Evolutionary conservation across 2,797 vertebrate species (phyloP).

Genomic region (Centroberyx gerrardi): DNA sequence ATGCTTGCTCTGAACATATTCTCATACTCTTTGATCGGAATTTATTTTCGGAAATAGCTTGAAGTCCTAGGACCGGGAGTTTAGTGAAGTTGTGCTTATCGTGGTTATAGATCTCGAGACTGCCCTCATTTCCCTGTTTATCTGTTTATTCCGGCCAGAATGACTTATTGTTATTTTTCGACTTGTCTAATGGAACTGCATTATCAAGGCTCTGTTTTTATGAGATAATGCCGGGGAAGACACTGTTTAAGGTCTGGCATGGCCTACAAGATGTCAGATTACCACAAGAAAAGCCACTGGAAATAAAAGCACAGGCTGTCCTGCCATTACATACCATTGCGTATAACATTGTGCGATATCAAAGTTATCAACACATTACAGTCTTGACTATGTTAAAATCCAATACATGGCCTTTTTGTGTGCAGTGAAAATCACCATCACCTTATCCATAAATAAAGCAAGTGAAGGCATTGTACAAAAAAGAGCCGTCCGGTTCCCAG

Average conservation of each 20-base stretch:
- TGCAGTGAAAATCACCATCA: slow-evolving; percentile 59
- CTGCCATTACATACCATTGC: slow-evolving; percentile 42
- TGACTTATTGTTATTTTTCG: slow-evolving; percentile 69
- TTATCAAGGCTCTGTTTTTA: slow-evolving; percentile 77
- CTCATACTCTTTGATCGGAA: slow-evolving; percentile 67
- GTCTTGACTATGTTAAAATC: slow-evolving; percentile 57
- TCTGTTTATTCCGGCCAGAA: slow-evolving; percentile 67
- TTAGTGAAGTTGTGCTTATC: slow-evolving; percentile 55
- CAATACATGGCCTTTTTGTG: slow-evolving; percentile 46
- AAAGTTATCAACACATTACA: slow-evolving; percentile 69
- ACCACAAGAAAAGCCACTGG: slow-evolving; percentile 61
- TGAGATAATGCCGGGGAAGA: slow-evolving; percentile 74
- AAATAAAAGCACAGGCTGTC: slow-evolving; percentile 67
- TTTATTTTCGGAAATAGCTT: slow-evolving; percentile 57
- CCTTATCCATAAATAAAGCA: slow-evolving; percentile 71
- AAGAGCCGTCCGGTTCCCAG: slow-evolving; percentile 57
- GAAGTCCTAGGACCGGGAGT: slow-evolving; percentile 50
- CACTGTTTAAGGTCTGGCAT: slow-evolving; percentile 67
- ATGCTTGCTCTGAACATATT: slow-evolving; percentile 67
- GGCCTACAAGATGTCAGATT: slow-evolving; percentile 79
- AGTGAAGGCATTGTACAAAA: slow-evolving; percentile 61
- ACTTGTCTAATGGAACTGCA: slow-evolving; percentile 64
- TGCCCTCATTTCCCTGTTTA: slow-evolving; percentile 70
- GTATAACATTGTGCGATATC: slow-evolving; percentile 53
- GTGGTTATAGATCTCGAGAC: slow-evolving; percentile 62